Evolutionary conservation across 1,140 invertebrate genomes (phyloP).

Genomic region (Camponotus vicinus): DNA sequence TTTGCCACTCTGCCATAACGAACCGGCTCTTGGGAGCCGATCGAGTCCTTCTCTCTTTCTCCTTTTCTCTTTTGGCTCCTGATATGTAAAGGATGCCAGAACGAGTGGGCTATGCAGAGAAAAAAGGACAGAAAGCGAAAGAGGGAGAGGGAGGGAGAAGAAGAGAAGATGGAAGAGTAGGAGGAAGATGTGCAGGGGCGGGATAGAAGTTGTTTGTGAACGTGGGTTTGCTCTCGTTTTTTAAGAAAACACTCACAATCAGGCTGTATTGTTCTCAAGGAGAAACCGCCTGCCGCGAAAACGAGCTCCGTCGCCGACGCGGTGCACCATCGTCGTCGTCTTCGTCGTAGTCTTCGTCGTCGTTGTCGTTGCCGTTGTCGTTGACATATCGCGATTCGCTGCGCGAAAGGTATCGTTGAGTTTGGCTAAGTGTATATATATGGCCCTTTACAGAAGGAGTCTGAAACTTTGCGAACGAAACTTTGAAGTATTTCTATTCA

Average conservation of each 20-base stretch:
- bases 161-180: not conserved
- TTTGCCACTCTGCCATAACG: slow-evolving; percentile 70
- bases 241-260: slow-evolving; percentile 79
- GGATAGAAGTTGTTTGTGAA: slow-evolving; percentile 59
- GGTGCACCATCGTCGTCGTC: slow-evolving; percentile 51
- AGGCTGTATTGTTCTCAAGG: slow-evolving; percentile 79
- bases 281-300: slow-evolving; percentile 80
- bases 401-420: slow-evolving; percentile 18
- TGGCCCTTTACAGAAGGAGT: slow-evolving; percentile 4
- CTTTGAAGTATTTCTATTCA: not conserved
- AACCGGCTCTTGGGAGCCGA: slow-evolving; percentile 52
- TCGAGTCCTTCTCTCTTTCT: slow-evolving; percentile 8
- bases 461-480: slow-evolving; percentile 9
- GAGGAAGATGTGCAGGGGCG: slow-evolving; percentile 24
- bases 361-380: not conserved
- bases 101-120: not conserved
- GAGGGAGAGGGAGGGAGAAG: slow-evolving; percentile 9
- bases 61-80: not conserved
- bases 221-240: slow-evolving; percentile 65
- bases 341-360: not conserved
- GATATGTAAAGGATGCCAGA: slow-evolving; percentile 12
- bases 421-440: not conserved
- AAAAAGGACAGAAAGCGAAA: not conserved
- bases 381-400: slow-evolving; percentile 12
- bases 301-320: slow-evolving; percentile 74